Evolutionary conservation across 2,113 vertebrate species (phyloP).

Genomic region (Hemibagrus wyckioides): DNA sequence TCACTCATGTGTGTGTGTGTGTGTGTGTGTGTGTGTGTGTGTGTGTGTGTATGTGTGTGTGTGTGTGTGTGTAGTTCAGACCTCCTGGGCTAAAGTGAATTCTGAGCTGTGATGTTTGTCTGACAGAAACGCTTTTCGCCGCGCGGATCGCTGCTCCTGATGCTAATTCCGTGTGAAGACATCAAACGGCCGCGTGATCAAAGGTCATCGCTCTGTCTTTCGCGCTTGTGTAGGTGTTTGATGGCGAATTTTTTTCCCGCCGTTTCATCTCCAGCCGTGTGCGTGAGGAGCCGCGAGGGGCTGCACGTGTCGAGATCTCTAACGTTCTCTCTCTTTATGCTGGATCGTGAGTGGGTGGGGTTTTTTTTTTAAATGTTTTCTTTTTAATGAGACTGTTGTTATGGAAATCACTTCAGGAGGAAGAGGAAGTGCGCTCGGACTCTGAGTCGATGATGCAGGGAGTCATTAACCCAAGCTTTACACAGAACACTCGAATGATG

Average conservation of each 20-base stretch:
- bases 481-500: too few species aligned
- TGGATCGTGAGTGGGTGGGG: constrained; percentile 56
- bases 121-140: constrained; percentile 77
- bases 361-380: constrained; percentile 44
- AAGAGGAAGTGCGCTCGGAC: not conserved
- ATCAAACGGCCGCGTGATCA: constrained; percentile 88
- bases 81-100: constrained; percentile 71
- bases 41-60: not conserved
- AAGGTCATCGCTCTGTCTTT: constrained; percentile 81
- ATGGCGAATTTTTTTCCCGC: constrained; percentile 82
- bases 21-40: not conserved
- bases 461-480: not conserved
- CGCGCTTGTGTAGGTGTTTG: constrained; percentile 85
- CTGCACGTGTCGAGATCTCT: constrained; percentile 47
- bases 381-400: constrained; percentile 2
- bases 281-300: constrained; percentile 70
- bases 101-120: constrained; percentile 81
- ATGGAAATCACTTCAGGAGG: not conserved
- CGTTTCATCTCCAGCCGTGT: constrained; percentile 84
- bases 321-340: constrained; percentile 24
- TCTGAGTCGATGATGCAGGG: not conserved
- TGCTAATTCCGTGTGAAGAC: constrained; percentile 92
- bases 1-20: not conserved
- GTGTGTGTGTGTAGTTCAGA: not conserved
- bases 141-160: constrained; percentile 72